Conservation (phyloP, 2,888 invertebrate genomes). For the Oxytorus armatus region DNA sequence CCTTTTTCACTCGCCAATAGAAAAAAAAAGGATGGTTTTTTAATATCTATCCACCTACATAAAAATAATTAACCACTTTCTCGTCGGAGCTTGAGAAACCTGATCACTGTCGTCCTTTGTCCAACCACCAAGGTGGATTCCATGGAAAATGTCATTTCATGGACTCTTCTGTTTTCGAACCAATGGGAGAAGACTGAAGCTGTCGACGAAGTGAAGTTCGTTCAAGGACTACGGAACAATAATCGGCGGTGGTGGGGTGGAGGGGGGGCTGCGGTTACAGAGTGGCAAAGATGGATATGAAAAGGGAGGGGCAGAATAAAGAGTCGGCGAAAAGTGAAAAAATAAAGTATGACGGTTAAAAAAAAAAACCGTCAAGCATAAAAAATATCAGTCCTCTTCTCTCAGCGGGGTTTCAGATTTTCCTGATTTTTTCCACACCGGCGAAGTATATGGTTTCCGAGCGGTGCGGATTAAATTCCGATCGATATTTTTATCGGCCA, state of each 20-base stretch:
- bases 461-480: conserved; percentile 70
- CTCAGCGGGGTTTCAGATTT: conserved; percentile 59
- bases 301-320: conserved; percentile 11
- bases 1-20: not conserved
- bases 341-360: conserved; percentile 16
- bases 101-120: not conserved
- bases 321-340: conserved; percentile 30
- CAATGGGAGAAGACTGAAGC: conserved; percentile 1
- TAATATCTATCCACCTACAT: no score
- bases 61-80: not conserved
- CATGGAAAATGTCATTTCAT: conserved; percentile 39
- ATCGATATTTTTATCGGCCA: conserved; percentile 74
- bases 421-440: conserved; percentile 70
- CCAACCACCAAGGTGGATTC: not conserved
- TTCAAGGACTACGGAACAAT: conserved; percentile 41
- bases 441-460: conserved; percentile 67
- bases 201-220: conserved; percentile 25
- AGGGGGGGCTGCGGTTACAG: conserved; percentile 7
- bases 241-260: conserved; percentile 35
- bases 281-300: conserved; percentile 43
- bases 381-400: conserved; percentile 10
- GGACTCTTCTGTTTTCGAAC: conserved; percentile 25
- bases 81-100: not conserved
- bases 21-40: not conserved
- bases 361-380: not conserved